Evolutionary conservation across 2,113 vertebrate species (phyloP).

Genomic region (Amia ocellicauda): DNA sequence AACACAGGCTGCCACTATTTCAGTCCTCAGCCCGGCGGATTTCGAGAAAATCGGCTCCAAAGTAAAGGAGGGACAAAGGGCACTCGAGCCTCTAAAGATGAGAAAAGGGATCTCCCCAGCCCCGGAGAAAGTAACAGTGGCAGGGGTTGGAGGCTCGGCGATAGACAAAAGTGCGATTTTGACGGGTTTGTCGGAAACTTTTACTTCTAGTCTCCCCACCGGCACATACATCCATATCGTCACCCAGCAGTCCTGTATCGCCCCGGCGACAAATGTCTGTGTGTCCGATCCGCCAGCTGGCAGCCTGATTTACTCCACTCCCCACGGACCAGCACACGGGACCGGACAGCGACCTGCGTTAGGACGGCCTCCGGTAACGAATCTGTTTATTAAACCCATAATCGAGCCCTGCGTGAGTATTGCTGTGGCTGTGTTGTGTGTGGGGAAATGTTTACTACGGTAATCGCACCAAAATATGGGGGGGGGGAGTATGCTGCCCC

Average conservation of each 20-base stretch:
- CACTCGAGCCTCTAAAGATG: slow-evolving; percentile 61
- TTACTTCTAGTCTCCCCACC: slow-evolving; percentile 52
- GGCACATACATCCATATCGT: slow-evolving; percentile 65
- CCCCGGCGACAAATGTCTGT: slow-evolving; percentile 61
- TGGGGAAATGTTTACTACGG: too few species aligned
- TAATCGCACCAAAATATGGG: too few species aligned
- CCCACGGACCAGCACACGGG: slow-evolving; percentile 59
- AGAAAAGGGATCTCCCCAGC: slow-evolving; percentile 67
- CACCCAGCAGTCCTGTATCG: slow-evolving; percentile 59
- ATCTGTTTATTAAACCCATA: too few species aligned
- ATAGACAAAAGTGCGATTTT: slow-evolving; percentile 59
- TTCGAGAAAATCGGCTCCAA: slow-evolving; percentile 48
- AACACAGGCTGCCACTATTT: slow-evolving; percentile 53
- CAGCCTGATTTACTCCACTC: slow-evolving; percentile 61
- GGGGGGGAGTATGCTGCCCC: too few species aligned
- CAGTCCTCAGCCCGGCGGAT: slow-evolving; percentile 41
- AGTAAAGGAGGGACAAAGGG: slow-evolving; percentile 55
- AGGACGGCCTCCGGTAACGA: slow-evolving; percentile 66
- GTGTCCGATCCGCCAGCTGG: slow-evolving; percentile 57
- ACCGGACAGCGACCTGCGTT: slow-evolving; percentile 59
- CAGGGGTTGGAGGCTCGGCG: slow-evolving; percentile 55
- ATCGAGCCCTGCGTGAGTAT: too few species aligned
- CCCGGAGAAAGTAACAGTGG: slow-evolving; percentile 64
- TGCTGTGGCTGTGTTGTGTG: too few species aligned
- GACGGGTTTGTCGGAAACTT: slow-evolving; percentile 55